Percentiles rank a stretch among this genome's conserved stretches.
These are phyloP conservation scores for Ctenomys sociabilis DNA, from an alignment of 2,113 vertebrate species.

Conservation along the genomic window DNA sequence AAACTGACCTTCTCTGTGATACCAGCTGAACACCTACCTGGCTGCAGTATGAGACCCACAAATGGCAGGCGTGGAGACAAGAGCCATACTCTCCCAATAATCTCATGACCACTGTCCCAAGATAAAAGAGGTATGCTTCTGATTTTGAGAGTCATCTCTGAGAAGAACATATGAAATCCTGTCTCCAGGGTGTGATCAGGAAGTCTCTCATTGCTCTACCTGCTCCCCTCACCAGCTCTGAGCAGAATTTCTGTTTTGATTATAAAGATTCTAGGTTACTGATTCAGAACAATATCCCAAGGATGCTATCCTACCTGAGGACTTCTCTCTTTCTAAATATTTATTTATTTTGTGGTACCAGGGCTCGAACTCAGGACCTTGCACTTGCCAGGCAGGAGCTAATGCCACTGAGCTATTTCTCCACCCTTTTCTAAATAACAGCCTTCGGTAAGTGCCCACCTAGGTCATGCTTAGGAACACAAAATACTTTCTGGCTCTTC, in stretches of 20 bases:
- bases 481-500: neutral
- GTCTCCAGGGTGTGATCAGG: neutral
- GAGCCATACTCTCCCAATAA: neutral
- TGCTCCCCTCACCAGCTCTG: neutral
- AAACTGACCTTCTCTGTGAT: neutral
- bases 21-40: neutral
- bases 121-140: neutral
- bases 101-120: neutral
- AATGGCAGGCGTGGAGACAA: neutral
- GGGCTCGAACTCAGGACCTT: too few species aligned
- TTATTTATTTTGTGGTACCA: too few species aligned
- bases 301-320: neutral
- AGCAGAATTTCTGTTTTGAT: neutral
- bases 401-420: too few species aligned
- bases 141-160: neutral
- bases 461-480: neutral
- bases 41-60: neutral
- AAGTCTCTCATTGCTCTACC: neutral
- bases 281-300: neutral
- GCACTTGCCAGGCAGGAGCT: too few species aligned
- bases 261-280: neutral
- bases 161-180: neutral
- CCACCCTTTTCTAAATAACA: neutral
- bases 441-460: neutral
- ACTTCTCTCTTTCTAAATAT: neutral